Evolutionary conservation across 2,797 vertebrate genomes (phyloP).

Genomic region (Enteromius radiatus): DNA sequence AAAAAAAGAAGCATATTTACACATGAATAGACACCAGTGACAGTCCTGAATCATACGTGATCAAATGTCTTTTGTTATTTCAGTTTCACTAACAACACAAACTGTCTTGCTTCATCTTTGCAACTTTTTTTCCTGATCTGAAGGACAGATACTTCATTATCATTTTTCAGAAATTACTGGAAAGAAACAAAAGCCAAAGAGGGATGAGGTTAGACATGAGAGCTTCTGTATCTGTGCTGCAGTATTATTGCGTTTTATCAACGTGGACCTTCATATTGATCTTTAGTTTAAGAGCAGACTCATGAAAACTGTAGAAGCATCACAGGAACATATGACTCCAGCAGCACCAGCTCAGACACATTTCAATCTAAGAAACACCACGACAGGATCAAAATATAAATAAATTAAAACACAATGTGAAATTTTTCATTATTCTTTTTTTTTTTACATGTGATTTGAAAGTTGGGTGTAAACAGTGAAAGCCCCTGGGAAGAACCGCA

Average conservation of each 20-base stretch:
- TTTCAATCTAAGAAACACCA: conserved; percentile 20
- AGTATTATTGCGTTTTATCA: background rate
- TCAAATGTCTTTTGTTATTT: conserved; percentile 1
- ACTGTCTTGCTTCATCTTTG: background rate
- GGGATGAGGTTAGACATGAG: background rate
- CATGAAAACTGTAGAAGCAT: background rate
- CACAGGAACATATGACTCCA: conserved; percentile 9
- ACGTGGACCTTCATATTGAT: conserved; percentile 3
- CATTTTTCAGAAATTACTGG: background rate
- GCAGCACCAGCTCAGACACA: conserved; percentile 17
- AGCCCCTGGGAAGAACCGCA: conserved; percentile 25
- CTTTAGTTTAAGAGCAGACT: background rate
- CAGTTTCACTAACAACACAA: conserved; percentile 4
- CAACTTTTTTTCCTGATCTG: background rate
- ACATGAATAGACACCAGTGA: conserved; percentile 83
- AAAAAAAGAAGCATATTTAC: conserved; percentile 97
- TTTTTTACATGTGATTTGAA: conserved; percentile 20
- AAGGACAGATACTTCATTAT: conserved; percentile 13
- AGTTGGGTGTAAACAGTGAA: conserved; percentile 14
- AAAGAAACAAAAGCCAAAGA: background rate
- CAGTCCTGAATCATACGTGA: conserved; percentile 77
- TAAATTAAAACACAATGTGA: conserved; percentile 14
- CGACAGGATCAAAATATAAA: conserved; percentile 21
- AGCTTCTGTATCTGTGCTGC: background rate
- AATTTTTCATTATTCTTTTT: background rate